These are phyloP conservation scores for Oryzias curvinotus DNA, from an alignment of 2,113 vertebrate genomes.

Conservation along the genomic window DNA sequence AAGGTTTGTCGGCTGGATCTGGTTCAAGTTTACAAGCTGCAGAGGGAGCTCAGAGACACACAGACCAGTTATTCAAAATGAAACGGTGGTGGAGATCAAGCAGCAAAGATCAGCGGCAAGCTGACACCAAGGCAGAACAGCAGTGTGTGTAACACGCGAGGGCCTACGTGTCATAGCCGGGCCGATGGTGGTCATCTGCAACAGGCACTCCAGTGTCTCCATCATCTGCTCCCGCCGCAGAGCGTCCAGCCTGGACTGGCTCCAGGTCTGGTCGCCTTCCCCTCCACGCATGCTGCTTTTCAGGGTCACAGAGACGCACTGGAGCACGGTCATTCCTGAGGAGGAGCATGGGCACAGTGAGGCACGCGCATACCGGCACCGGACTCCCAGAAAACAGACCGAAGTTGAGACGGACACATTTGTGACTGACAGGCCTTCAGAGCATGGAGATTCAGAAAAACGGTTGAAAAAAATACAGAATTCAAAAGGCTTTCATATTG, in stretches of 20 bases:
- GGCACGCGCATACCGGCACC: not conserved
- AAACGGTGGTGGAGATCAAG: too few relatives aligned
- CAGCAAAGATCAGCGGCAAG: too few relatives aligned
- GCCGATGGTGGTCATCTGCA: conserved; percentile 80
- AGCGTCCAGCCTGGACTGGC: conserved; percentile 43
- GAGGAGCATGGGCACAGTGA: not conserved
- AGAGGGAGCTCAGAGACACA: too few relatives aligned
- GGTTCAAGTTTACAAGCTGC: too few relatives aligned
- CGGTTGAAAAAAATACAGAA: too few relatives aligned
- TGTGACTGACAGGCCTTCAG: too few relatives aligned
- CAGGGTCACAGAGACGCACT: conserved; percentile 76
- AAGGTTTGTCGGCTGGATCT: too few relatives aligned
- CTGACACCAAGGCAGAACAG: too few relatives aligned
- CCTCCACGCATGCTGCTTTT: conserved; percentile 55
- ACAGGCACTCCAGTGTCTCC: conserved; percentile 80
- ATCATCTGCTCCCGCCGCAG: conserved; percentile 77
- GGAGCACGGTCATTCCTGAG: conserved; percentile 80
- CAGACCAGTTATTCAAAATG: too few relatives aligned
- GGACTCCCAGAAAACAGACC: not conserved
- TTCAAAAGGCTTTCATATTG: too few relatives aligned
- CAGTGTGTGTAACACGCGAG: not conserved
- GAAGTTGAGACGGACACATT: too few relatives aligned
- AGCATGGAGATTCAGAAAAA: too few relatives aligned
- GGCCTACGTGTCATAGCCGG: conserved; percentile 60
- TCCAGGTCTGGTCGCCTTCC: not conserved